Evolutionary conservation across 2,797 vertebrate species (phyloP).

Genomic region (Xenops minutus): DNA sequence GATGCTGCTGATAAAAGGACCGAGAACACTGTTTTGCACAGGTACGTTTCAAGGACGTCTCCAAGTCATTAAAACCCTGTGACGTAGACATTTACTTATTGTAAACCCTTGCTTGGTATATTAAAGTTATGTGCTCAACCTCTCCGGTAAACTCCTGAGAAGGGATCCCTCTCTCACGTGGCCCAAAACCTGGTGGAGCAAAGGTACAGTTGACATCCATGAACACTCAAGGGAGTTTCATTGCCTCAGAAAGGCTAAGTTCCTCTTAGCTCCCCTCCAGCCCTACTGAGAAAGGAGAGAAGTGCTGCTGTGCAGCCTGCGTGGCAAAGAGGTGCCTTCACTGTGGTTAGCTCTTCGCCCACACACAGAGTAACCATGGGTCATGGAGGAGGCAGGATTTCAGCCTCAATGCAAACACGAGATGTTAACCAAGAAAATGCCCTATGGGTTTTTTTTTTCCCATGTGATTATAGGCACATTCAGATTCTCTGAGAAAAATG

Average conservation of each 20-base stretch:
- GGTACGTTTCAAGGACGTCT: background rate
- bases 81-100: background rate
- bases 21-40: background rate
- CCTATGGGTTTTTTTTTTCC: background rate
- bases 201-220: background rate
- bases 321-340: background rate
- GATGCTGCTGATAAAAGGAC: background rate
- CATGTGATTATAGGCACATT: constrained; percentile 30
- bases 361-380: constrained; percentile 1
- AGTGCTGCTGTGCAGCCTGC: background rate
- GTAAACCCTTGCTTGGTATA: background rate
- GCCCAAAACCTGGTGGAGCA: background rate
- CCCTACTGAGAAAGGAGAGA: background rate
- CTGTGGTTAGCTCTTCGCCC: background rate
- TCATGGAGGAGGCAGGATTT: constrained; percentile 52
- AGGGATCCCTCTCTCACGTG: background rate
- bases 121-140: background rate
- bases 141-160: background rate
- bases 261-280: background rate
- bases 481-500: constrained; percentile 50
- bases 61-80: background rate
- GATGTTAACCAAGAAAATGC: constrained; percentile 31
- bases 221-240: background rate
- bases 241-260: background rate
- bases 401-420: constrained; percentile 54